A percentile compares a stretch with the other conserved stretches of the same genome.
phyloP scores from a whole-genome alignment of 2,888 invertebrate genomes.

The Mantis religiosa region DNA sequence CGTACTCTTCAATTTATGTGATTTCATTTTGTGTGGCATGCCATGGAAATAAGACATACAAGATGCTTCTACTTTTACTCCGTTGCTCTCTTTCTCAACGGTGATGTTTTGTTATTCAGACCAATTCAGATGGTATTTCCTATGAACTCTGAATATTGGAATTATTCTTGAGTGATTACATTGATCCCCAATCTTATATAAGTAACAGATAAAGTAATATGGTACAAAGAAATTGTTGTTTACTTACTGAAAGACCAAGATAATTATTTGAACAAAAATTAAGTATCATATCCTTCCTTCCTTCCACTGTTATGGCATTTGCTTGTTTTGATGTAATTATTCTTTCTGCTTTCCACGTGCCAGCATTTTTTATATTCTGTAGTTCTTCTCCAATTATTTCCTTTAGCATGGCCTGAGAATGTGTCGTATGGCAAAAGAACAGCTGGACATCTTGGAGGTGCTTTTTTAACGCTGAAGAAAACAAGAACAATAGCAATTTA shows the following conservation, averaged over 20 bases:
- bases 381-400: slow-evolving; percentile 48
- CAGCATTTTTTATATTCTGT: slow-evolving; percentile 65
- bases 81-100: no score
- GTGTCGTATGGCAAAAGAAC: neutral
- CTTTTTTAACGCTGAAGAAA: neutral
- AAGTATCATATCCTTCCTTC: slow-evolving; percentile 55
- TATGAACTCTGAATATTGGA: no score
- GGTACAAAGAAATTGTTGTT: neutral
- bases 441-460: neutral
- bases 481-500: neutral
- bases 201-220: neutral
- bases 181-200: no score
- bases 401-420: slow-evolving; percentile 4
- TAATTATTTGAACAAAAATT: slow-evolving; percentile 96
- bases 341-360: slow-evolving; percentile 83
- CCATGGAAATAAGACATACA: no score
- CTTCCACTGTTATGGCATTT: slow-evolving; percentile 66
- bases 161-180: no score
- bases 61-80: no score
- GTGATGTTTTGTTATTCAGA: no score
- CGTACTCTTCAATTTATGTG: no score
- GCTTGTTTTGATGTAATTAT: slow-evolving; percentile 76
- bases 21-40: no score
- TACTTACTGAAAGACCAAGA: slow-evolving; percentile 75
- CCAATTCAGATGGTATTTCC: no score